These are phyloP conservation scores for Lottia gigantea DNA, from an alignment of 2,888 invertebrate genomes.

Conservation along the genomic window DNA sequence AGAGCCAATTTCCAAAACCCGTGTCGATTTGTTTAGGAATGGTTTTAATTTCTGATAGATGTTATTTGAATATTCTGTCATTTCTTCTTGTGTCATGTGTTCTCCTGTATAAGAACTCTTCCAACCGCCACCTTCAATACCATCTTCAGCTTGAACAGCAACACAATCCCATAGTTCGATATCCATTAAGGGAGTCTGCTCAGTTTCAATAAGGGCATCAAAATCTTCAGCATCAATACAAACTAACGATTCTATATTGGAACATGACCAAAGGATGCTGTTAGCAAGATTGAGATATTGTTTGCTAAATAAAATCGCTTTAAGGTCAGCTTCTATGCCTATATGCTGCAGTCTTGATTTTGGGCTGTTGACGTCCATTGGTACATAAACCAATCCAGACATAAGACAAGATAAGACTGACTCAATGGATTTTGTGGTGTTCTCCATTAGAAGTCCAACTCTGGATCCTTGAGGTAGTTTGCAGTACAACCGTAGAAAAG, in stretches of 20 bases:
- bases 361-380: not conserved
- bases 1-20: not conserved
- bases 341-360: not conserved
- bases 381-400: not conserved
- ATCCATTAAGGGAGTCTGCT: constrained; percentile 19
- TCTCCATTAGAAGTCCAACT: not conserved
- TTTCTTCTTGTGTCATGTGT: constrained; percentile 19
- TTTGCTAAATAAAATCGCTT: not conserved
- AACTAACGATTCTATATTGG: constrained; percentile 5
- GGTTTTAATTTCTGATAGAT: constrained; percentile 12
- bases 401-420: not conserved
- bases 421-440: not conserved
- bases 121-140: constrained; percentile 23
- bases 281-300: not conserved
- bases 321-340: not conserved
- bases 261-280: constrained; percentile 19
- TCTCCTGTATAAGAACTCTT: constrained; percentile 21
- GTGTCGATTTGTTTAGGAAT: not conserved
- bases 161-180: constrained; percentile 23
- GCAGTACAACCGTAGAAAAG: not conserved
- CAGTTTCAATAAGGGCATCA: not conserved
- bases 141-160: constrained; percentile 14
- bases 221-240: constrained; percentile 16
- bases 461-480: not conserved
- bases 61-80: constrained; percentile 18